These are phyloP conservation scores for Doryteuthis pealeii DNA, from an alignment of 1,140 invertebrate genomes.

Conservation along the genomic window DNA sequence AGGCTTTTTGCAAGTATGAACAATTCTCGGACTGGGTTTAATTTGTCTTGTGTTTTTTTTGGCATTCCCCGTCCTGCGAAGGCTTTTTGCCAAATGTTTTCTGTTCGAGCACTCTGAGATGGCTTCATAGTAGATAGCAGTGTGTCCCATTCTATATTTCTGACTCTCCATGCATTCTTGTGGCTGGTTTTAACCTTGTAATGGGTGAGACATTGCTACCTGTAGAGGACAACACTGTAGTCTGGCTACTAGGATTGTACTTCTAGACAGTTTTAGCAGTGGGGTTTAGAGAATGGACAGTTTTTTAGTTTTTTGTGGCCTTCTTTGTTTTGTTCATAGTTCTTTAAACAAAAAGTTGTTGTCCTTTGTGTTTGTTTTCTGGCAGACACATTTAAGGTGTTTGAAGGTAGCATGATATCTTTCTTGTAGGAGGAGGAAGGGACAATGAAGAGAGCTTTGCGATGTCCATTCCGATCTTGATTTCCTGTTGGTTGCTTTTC, in stretches of 20 bases:
- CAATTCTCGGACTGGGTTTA: slow-evolving; percentile 46
- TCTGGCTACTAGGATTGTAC: slow-evolving; percentile 32
- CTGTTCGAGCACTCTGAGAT: slow-evolving; percentile 37
- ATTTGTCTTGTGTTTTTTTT: slow-evolving; percentile 41
- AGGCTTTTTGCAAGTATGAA: slow-evolving; percentile 47
- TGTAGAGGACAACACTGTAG: slow-evolving; percentile 16
- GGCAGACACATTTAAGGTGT: background rate
- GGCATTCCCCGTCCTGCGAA: slow-evolving; percentile 12
- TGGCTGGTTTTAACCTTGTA: slow-evolving; percentile 46
- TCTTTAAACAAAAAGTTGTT: background rate
- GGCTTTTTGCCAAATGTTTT: slow-evolving; percentile 19
- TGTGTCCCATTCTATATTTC: slow-evolving; percentile 49
- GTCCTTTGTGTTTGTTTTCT: background rate
- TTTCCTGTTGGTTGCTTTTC: background rate
- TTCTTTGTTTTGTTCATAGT: background rate
- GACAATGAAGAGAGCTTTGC: background rate
- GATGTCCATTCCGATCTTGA: background rate
- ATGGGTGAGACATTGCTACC: slow-evolving; percentile 10
- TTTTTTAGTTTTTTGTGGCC: slow-evolving; percentile 7
- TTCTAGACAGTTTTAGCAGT: slow-evolving; percentile 31
- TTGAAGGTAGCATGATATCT: background rate
- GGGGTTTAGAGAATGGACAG: background rate
- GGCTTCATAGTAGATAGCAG: slow-evolving; percentile 41
- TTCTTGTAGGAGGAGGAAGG: background rate
- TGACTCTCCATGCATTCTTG: slow-evolving; percentile 50